Base-by-base conservation (phyloP, 2,888 invertebrate species). In the Mycalesis mineus region DNA sequence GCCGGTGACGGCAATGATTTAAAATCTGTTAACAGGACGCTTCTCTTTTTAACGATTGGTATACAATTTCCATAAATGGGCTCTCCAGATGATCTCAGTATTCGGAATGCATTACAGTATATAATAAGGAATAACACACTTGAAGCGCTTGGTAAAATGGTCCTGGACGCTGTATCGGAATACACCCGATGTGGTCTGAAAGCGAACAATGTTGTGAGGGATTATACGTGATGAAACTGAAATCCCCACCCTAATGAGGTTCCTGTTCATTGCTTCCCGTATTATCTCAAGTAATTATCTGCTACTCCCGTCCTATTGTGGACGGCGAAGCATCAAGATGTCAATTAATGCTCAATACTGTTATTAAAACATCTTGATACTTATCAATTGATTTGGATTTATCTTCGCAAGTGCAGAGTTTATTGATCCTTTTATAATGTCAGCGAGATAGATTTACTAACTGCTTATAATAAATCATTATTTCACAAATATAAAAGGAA, bases 1-100 rank as follows among this genome's bases (percentile, higher is more conserved):
- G 68, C 79, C 73, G 66, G 74, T 84, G 89, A 89, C 87, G 85
- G 89, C 88, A 88, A 88, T 89, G 89, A 89, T 89, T 89, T 89
- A 89, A 89, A 89, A 89, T 88, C 88, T 88, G 89, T 89, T 89
- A 88, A 89, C 89, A 88, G 88, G 82, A 83, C 84, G 86, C 73
- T 88, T 82, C 84, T 88, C 87, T 88, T 88, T 89, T 89, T 88
- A 88, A 88, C 86, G 86, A 88, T 88, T 87, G 80, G 87, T 87
- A 85, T 85, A 85, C 88, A 84, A 88, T 89, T 86, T 86, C 89
- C 88, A 85, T 89, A 88, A 87, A 89, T 84, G 89, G 88, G 76
- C 78, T 65, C 81, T 77, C 74, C 78, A 83, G 84, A 85, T 87
- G 81, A 87, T 85, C 80, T 77, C 68, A 74, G 77, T 68, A 73